Base-by-base conservation (phyloP, 2,888 invertebrate species). In the Drosophila infuscata region DNA sequence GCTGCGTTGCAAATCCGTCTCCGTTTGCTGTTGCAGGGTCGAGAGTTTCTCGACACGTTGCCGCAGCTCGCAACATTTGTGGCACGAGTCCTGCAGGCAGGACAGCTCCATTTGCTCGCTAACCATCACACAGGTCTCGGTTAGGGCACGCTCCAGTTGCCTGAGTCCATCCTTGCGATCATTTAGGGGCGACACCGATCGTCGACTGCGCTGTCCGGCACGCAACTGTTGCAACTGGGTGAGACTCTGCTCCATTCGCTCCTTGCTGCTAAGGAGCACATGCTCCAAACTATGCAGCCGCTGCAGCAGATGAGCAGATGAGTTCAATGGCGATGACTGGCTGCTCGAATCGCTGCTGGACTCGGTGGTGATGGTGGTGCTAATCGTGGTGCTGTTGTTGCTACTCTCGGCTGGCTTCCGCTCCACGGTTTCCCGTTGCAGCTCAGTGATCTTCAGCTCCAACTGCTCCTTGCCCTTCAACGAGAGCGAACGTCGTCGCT, bases 391-490 rank as follows among this genome's bases (percentile, higher is more conserved):
- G 76, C 95, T 95, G 33, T 95, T 95, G 76, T 95, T 95, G 29
- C 25, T 20, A 96, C 95, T 43, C 32, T 57, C 57, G 51, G 97
- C 95, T 93, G 97, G 96, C 81, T 96, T 95, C 1, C 81, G 54
- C 93, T 97, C 97, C 82, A 97, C 72, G 0, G 67, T 71, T 7
- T 83, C 83, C 20, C 76, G 43, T n/a, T 85, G 89, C 43, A 85
- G 60, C 17, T 91, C 91, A n/a, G 95, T 95, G 53, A 97, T 94
- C 92, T 97, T 97, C 75, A 96, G 96, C 92, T 98, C 98, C 25
- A 98, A 95, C 36, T 96, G 96, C 92, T 97, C 97, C 79, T 96
- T 95, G 9, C 97, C 97, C 92, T 97, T 97, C 51, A 98, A 93
- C 0, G 97, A 97, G 30, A 97, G 94, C 43, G 97, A 97, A 74